These are phyloP conservation scores for Temnothorax longispinosus DNA, from an alignment of 1,140 invertebrate genomes.

Conservation along the genomic window DNA sequence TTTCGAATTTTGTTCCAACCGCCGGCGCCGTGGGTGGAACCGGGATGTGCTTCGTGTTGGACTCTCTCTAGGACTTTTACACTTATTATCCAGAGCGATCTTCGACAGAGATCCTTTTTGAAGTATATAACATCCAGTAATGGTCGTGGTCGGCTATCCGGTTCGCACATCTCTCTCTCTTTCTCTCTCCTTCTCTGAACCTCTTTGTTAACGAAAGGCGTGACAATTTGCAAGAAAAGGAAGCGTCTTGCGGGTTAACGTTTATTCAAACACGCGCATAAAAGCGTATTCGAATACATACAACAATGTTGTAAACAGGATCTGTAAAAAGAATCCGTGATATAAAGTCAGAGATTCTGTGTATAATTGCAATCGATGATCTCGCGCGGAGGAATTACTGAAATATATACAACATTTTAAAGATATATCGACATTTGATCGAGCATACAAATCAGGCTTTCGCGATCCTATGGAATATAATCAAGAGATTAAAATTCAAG, in stretches of 20 bases:
- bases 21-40: slow-evolving; percentile 22
- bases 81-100: slow-evolving; percentile 22
- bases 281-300: not conserved
- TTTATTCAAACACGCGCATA: not conserved
- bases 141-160: not conserved
- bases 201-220: slow-evolving; percentile 40
- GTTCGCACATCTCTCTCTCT: slow-evolving; percentile 7
- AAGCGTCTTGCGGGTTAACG: slow-evolving; percentile 25
- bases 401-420: not conserved
- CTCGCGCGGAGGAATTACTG: not conserved
- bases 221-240: slow-evolving; percentile 42
- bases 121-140: not conserved
- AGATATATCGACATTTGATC: not conserved
- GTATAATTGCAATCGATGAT: not conserved
- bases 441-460: not conserved
- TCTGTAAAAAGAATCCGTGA: not conserved
- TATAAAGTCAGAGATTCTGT: not conserved
- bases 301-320: not conserved
- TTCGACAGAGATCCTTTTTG: not conserved
- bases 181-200: not conserved
- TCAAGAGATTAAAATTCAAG: not conserved
- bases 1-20: not conserved
- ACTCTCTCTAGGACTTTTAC: not conserved
- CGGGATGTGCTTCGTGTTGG: not conserved
- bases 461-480: not conserved